Evolutionary conservation across 2,113 vertebrate genomes (phyloP), one percentile per base, ranked within the genome.

Genomic region (Chauna torquata): DNA sequence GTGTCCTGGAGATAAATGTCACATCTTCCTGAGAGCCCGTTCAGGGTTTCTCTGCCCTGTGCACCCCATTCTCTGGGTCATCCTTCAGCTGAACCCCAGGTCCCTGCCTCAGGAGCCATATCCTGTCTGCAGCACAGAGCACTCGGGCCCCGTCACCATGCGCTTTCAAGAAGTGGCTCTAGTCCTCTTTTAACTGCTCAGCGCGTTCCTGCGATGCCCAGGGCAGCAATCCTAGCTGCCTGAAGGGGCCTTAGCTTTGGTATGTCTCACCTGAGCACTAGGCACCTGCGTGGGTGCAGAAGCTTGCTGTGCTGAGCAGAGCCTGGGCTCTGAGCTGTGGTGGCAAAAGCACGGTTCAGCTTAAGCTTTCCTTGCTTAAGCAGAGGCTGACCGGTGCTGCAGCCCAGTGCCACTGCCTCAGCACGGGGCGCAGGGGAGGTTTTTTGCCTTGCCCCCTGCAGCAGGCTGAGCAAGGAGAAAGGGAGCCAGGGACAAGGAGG

Each of bases 261-360:
- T 38, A 5, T 34, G 34, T 81, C 80, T 66, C 59, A 71, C 59
- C 64, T 61, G 27, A 71, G 81, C 42, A 2, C 44, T 16, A 74
- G 18, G 19, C 3, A 44, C 34, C 77, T 23, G 62, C 40, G 40
- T 23, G 42, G 66, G 42, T 47, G 65, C 47, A 0, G 6, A 45
- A 54, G 65, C 65, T 81, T 3, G 0, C 19, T 6, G 49, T 40
- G 82, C 82, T 40, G 57, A 27, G 62, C 71, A 86, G 65, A 8
- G 3, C 71, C 30, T 18, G 5, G 61, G 68, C 30, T 12, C 16
- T 24, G 6, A 58, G 61, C 38, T 11, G 6, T 3, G 5, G 24
- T 30, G 52, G 47, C 2, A 4, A 36, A 36, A 1, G 2, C n/a
- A 3, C 13, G 0, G 3, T 80, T 36, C 47, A 0, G 0, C 18